Conservation (phyloP, 2,888 invertebrate species). For the Nudaria mundana region DNA sequence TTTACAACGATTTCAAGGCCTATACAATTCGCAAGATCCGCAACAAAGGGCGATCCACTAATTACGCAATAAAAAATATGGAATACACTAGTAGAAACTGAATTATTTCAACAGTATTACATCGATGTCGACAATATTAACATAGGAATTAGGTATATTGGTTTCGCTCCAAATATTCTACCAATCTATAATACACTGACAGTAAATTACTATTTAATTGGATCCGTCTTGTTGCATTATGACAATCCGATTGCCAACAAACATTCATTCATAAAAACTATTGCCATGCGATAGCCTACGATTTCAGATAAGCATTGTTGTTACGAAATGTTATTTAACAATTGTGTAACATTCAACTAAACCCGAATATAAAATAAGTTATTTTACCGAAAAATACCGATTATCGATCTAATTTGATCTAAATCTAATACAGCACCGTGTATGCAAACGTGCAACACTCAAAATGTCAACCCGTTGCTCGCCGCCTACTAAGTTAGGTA, state of each 20-base stretch:
- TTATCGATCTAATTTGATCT: slow-evolving; percentile 14
- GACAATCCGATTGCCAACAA: neutral
- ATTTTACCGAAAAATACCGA: slow-evolving; percentile 22
- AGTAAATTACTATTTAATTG: slow-evolving; percentile 19
- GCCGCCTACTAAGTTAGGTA: slow-evolving; percentile 36
- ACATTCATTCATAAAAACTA: neutral
- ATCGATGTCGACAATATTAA: no score
- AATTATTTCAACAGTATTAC: no score
- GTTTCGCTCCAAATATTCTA: slow-evolving; percentile 22
- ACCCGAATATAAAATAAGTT: no score
- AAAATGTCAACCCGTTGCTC: slow-evolving; percentile 47
- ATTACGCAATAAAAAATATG: neutral
- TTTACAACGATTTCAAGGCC: no score
- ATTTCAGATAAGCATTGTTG: neutral
- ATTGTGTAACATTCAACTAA: no score
- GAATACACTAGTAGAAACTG: no score
- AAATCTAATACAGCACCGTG: slow-evolving; percentile 12
- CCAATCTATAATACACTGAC: slow-evolving; percentile 6
- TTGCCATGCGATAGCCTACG: slow-evolving; percentile 1
- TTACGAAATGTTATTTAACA: no score
- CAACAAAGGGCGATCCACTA: no score
- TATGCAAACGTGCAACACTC: slow-evolving; percentile 38
- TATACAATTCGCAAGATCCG: no score
- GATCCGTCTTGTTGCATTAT: neutral
- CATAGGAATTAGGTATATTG: slow-evolving; percentile 20